Conservation (phyloP, 2,888 invertebrate genomes). For the Scrobipalpa costella region DNA sequence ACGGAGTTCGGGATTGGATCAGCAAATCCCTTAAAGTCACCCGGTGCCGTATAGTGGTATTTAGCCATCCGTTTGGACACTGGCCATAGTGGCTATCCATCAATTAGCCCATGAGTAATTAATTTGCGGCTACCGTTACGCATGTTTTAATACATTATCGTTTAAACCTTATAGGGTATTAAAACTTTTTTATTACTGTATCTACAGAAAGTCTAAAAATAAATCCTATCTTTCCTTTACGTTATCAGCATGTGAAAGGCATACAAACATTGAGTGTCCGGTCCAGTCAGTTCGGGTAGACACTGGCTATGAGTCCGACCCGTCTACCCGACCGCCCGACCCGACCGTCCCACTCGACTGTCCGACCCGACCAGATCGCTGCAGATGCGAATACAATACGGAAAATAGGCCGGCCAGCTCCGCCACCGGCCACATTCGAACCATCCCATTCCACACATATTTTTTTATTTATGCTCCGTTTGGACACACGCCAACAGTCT, state of each 20-base stretch:
- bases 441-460: conserved; percentile 40
- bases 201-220: not conserved
- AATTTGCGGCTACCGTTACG: conserved; percentile 18
- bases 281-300: not conserved
- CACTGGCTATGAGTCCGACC: not conserved
- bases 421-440: conserved; percentile 26
- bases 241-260: no score
- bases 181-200: not conserved
- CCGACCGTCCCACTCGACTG: not conserved
- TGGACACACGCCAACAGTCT: conserved; percentile 51
- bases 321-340: no score
- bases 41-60: not conserved
- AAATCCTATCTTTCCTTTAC: no score
- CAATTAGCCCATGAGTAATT: conserved; percentile 33
- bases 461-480: conserved; percentile 43
- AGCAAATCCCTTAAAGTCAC: no score
- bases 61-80: conserved; percentile 29
- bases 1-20: no score
- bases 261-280: no score
- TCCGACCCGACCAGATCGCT: not conserved
- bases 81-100: conserved; percentile 37
- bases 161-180: not conserved
- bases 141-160: not conserved
- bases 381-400: conserved; percentile 26
- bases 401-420: conserved; percentile 29